Percentiles rank a stretch among this genome's conserved stretches.
Evolutionary conservation across 2,888 invertebrate species (phyloP).

Genomic region (Aphodius granarius): DNA sequence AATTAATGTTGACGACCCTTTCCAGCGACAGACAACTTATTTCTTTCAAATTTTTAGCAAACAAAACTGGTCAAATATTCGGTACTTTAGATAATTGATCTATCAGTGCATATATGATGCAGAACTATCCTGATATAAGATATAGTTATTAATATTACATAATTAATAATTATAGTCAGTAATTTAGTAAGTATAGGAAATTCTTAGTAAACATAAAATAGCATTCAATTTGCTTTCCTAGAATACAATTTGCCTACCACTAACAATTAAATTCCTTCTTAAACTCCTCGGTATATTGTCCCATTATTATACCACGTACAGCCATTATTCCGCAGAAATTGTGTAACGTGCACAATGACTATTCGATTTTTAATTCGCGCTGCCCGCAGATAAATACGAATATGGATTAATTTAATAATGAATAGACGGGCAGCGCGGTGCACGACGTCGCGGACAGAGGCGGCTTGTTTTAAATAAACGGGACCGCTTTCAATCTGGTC

Average conservation of each 20-base stretch:
- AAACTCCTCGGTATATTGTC: not conserved
- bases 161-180: too few relatives aligned
- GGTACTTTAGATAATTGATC: too few relatives aligned
- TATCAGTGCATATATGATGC: too few relatives aligned
- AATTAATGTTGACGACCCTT: too few relatives aligned
- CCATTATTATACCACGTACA: not conserved
- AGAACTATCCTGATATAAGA: too few relatives aligned
- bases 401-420: slow-evolving; percentile 14
- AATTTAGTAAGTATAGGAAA: too few relatives aligned
- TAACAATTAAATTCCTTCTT: not conserved
- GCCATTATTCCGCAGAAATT: not conserved
- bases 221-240: not conserved
- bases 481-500: not conserved
- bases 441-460: not conserved
- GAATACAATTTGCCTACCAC: not conserved
- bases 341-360: not conserved
- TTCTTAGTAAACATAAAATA: not conserved
- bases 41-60: too few relatives aligned
- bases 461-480: not conserved
- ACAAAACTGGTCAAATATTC: too few relatives aligned
- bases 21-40: too few relatives aligned
- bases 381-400: slow-evolving; percentile 1
- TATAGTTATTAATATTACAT: too few relatives aligned
- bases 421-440: not conserved
- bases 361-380: not conserved